Conservation (phyloP, 2,113 vertebrate species). For the Manacus vitellinus region DNA sequence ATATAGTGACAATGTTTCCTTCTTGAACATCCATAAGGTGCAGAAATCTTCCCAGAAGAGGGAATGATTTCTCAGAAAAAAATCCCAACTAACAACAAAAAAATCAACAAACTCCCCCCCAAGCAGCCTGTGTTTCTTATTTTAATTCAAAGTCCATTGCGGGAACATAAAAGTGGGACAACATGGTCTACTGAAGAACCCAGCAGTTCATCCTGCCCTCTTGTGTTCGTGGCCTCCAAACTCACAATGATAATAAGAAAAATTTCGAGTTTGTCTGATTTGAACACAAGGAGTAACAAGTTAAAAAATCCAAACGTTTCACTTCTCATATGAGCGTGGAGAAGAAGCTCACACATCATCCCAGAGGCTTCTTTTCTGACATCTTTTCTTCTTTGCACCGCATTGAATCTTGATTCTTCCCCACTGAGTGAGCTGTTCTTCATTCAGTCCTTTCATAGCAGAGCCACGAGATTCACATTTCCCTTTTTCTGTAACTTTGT, state of each 20-base stretch:
- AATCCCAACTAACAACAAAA: background rate
- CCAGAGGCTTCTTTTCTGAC: background rate
- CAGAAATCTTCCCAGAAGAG: background rate
- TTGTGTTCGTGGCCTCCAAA: background rate
- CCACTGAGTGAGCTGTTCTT: background rate
- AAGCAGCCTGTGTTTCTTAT: background rate
- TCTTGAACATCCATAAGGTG: background rate
- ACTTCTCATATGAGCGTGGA: background rate
- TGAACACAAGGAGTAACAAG: background rate
- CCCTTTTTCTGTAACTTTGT: background rate
- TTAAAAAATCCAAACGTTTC: background rate
- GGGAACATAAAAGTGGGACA: background rate
- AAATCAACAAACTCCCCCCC: rapidly evolving
- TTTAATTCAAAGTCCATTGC: background rate
- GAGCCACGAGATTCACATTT: background rate
- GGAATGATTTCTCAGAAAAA: background rate
- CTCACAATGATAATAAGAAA: background rate
- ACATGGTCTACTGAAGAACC: background rate
- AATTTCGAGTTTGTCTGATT: background rate
- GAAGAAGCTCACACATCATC: background rate
- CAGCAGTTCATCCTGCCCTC: background rate
- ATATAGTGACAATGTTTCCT: background rate
- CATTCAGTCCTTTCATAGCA: background rate
- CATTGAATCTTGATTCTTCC: background rate
- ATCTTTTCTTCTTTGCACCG: background rate